Evolutionary conservation across 2,797 vertebrate genomes (phyloP).

Genomic region (Sebastes umbrosus): DNA sequence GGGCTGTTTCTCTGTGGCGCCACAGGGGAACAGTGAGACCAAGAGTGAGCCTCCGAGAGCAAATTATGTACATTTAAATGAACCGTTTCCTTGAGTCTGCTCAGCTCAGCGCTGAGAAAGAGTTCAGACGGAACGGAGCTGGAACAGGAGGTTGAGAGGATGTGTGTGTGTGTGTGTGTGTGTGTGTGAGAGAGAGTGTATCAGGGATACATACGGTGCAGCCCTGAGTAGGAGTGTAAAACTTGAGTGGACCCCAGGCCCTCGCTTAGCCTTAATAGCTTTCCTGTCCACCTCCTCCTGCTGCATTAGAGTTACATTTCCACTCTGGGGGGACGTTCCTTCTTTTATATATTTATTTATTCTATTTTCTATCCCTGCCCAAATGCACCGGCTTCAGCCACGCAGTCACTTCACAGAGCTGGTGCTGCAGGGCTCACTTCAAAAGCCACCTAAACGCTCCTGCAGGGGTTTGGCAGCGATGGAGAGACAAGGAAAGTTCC

Average conservation of each 20-base stretch:
- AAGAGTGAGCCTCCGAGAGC: constrained; percentile 73
- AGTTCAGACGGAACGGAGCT: constrained; percentile 78
- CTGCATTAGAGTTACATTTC: constrained; percentile 76
- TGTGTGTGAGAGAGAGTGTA: constrained; percentile 36
- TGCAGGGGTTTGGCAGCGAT: constrained; percentile 36
- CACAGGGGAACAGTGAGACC: constrained; percentile 74
- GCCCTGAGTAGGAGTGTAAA: constrained; percentile 80
- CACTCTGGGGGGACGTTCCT: constrained; percentile 53
- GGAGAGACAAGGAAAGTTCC: constrained; percentile 49
- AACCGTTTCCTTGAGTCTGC: constrained; percentile 81
- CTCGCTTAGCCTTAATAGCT: constrained; percentile 81
- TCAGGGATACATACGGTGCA: constrained; percentile 56
- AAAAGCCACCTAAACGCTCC: constrained; percentile 51
- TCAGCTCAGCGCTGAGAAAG: constrained; percentile 75
- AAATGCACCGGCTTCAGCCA: constrained; percentile 55
- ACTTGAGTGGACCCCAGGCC: constrained; percentile 83
- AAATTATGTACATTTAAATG: constrained; percentile 86
- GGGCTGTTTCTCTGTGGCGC: constrained; percentile 63
- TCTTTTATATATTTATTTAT: constrained; percentile 75
- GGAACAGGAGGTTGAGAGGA: constrained; percentile 66
- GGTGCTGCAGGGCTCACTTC: constrained; percentile 52
- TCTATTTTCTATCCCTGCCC: constrained; percentile 57
- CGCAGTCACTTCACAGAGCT: constrained; percentile 51
- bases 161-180: constrained; percentile 5
- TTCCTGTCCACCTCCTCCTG: constrained; percentile 72